These are phyloP conservation scores for Carassius carassius DNA, from an alignment of 2,113 vertebrate species.

Conservation along the genomic window DNA sequence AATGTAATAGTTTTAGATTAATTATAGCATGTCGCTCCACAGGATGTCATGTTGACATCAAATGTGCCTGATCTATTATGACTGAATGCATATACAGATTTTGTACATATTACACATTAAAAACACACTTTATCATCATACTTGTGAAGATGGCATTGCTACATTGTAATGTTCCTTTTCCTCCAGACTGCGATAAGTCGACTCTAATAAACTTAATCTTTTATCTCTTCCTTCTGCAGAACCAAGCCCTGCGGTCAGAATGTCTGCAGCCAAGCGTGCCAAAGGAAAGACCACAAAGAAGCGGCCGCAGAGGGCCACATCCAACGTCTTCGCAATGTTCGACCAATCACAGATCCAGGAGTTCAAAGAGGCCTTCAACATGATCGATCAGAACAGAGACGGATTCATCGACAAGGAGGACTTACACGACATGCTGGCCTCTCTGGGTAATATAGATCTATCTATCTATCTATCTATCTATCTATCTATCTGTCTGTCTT, in stretches of 20 bases:
- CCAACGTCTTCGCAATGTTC: conserved; percentile 59
- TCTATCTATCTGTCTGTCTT: no score
- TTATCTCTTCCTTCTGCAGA: conserved; percentile 18
- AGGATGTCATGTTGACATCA: neutral
- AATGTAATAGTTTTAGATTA: no score
- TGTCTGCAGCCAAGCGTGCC: conserved; percentile 58
- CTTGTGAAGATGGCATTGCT: neutral
- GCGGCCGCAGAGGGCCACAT: conserved; percentile 56
- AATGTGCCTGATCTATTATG: neutral
- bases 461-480: no score
- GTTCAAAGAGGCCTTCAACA: conserved; percentile 62
- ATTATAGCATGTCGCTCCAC: neutral
- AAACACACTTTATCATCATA: neutral
- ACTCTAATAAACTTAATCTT: neutral
- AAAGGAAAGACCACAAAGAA: conserved; percentile 58
- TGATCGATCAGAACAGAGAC: conserved; percentile 86
- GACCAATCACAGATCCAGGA: conserved; percentile 60
- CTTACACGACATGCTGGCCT: conserved; percentile 83
- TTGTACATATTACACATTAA: no score
- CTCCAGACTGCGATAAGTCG: neutral
- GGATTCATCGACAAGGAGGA: conserved; percentile 86
- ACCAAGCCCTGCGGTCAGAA: conserved; percentile 24
- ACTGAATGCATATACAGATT: neutral
- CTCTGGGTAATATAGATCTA: conserved; percentile 52
- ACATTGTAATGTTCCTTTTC: neutral